Conservation (phyloP, 2,113 vertebrate genomes). For the Platichthys flesus region DNA sequence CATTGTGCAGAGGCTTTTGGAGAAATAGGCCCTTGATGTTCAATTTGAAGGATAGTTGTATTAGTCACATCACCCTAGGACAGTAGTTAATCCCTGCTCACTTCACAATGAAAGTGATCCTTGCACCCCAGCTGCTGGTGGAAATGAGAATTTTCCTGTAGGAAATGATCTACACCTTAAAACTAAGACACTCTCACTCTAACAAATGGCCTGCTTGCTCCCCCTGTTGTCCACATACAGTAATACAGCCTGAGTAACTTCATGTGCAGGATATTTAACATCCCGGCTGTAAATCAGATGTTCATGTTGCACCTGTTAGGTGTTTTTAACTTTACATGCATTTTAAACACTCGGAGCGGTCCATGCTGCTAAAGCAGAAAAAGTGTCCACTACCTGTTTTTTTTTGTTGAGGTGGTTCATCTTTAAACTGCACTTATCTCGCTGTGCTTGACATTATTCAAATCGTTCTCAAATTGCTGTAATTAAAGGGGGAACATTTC, state of each 20-base stretch:
- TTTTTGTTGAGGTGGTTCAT: constrained; percentile 1
- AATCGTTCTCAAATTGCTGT: constrained; percentile 58
- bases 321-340: neutral
- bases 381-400: neutral
- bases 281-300: neutral
- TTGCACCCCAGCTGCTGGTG: constrained; percentile 1
- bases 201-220: constrained; percentile 45
- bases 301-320: neutral
- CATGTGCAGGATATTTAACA: neutral
- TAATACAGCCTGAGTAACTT: neutral
- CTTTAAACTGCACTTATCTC: constrained; percentile 35
- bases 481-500: constrained; percentile 56
- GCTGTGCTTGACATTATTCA: constrained; percentile 39
- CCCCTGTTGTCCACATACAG: constrained; percentile 62
- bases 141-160: neutral
- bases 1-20: neutral
- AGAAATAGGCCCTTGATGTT: neutral
- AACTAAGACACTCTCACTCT: neutral
- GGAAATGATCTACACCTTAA: neutral
- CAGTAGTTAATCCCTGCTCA: neutral
- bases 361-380: neutral
- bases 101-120: neutral
- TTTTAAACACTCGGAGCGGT: constrained; percentile 16
- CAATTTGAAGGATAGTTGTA: neutral
- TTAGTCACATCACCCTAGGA: neutral